phyloP scores from a whole-genome alignment of 2,113 vertebrate species.

The Apaloderma vittatum region DNA sequence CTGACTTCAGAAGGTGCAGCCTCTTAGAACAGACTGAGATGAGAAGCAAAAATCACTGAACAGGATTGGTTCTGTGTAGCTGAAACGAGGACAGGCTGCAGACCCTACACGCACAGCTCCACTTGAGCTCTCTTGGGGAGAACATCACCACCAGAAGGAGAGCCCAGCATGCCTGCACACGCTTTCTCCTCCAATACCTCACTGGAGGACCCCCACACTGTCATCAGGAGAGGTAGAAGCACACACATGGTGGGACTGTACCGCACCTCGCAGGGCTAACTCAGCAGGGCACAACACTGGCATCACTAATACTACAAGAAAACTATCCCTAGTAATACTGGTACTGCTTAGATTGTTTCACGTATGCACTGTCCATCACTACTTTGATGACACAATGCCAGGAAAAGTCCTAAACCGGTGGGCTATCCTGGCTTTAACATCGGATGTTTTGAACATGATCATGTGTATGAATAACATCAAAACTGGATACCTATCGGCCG shows the following conservation, averaged over 20 bases:
- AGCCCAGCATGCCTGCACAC: background rate
- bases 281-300: rapidly evolving
- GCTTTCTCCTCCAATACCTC: background rate
- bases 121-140: rapidly evolving
- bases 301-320: background rate
- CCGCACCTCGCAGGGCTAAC: background rate
- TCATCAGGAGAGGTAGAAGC: background rate
- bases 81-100: background rate
- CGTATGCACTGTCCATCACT: rapidly evolving
- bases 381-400: background rate
- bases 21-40: no score
- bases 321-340: background rate
- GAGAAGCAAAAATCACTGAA: no score
- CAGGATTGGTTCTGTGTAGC: no score
- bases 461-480: background rate
- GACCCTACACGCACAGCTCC: rapidly evolving
- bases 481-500: background rate
- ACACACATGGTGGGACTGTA: background rate
- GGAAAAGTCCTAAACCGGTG: background rate
- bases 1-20: no score
- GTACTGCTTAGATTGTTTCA: background rate
- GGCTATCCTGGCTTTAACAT: background rate
- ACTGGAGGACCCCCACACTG: background rate
- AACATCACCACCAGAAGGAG: background rate
- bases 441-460: background rate